Evolutionary conservation across 1,140 invertebrate species (phyloP).

Genomic region (Bombus superbus): DNA sequence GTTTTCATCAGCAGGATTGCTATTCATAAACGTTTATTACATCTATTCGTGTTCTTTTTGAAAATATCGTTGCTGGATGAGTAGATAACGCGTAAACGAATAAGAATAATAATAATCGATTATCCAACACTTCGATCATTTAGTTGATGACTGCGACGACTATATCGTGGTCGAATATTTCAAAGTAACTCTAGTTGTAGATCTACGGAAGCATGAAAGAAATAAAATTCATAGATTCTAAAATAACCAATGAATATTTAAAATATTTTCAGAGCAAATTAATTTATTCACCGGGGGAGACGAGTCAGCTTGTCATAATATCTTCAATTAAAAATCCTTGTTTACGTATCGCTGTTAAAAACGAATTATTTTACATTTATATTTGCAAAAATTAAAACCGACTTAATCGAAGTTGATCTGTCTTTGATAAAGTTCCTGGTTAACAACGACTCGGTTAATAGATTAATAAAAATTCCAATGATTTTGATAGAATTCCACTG

Average conservation of each 20-base stretch:
- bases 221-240: neutral
- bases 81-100: neutral
- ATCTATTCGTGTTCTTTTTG: neutral
- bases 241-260: neutral
- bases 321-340: neutral
- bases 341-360: neutral
- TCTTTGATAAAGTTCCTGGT: neutral
- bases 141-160: no score
- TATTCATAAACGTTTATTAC: neutral
- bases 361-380: neutral
- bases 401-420: neutral
- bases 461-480: neutral
- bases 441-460: neutral
- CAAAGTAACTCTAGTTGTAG: no score
- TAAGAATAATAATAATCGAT: neutral
- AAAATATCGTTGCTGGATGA: neutral
- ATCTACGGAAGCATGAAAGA: neutral
- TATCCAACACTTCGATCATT: neutral
- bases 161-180: no score
- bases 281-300: neutral
- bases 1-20: no score
- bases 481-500: neutral
- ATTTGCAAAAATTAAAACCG: neutral
- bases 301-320: neutral
- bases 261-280: neutral